phyloP scores from a whole-genome alignment of 2,797 vertebrate species.

The Thunnus albacares region DNA sequence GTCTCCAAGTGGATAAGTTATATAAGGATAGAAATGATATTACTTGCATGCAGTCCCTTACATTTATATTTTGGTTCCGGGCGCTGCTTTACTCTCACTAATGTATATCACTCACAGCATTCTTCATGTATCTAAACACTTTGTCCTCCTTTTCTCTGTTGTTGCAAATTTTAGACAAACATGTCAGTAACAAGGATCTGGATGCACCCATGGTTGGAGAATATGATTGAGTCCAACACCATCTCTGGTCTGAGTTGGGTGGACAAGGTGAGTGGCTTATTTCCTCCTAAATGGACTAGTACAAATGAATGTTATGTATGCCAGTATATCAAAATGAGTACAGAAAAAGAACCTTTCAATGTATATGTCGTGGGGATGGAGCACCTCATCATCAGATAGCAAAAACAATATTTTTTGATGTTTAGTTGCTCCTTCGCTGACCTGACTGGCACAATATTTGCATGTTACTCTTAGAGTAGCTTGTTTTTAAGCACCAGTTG shows the following conservation, averaged over 20 bases:
- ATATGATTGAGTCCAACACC: constrained; percentile 78
- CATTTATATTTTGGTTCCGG: not conserved
- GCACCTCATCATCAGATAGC: rapidly evolving
- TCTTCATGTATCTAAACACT: constrained; percentile 3
- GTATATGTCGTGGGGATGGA: not conserved
- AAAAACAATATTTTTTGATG: not conserved
- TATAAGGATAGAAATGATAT: not conserved
- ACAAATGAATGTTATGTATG: not conserved
- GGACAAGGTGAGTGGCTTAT: constrained; percentile 78
- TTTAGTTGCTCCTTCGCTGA: too few species aligned
- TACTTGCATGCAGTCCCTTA: not conserved
- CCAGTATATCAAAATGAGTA: not conserved
- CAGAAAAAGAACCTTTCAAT: constrained; percentile 6
- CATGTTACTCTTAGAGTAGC: not conserved
- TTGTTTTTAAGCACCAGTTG: not conserved
- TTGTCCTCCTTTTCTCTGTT: not conserved
- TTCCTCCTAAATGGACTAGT: not conserved
- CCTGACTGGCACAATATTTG: not conserved
- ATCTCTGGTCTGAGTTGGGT: constrained; percentile 82
- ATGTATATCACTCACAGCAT: not conserved
- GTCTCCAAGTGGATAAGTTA: not conserved
- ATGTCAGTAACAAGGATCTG: constrained; percentile 88
- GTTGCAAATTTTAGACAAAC: constrained; percentile 51
- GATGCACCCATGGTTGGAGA: constrained; percentile 88
- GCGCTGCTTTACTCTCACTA: constrained; percentile 54